Evolutionary conservation across 2,888 invertebrate species (phyloP), one percentile per base, ranked within the genome.

Genomic region (Tachina grossa): DNA sequence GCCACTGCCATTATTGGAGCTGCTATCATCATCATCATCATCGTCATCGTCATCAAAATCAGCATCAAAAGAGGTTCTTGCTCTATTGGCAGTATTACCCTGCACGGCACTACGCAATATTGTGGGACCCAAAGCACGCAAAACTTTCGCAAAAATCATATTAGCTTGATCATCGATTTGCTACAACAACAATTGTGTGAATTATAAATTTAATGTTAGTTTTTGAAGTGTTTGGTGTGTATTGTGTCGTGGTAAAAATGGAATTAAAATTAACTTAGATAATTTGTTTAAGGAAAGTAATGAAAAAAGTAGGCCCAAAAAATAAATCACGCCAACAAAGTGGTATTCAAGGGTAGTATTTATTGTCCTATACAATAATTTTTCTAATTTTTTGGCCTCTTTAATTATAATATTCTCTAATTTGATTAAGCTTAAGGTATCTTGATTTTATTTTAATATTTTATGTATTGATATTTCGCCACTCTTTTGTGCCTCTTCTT

Each of bases 71-170:
- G 92, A 92, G 49, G 90, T 93, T 81, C 93, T 91, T 69, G 92
- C 92, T 53, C 91, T 89, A 78, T 91, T 92, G 14, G 90, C 92
- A 13, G 83, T 81, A 80, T 92, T 92, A 41, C 93, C 93, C 87
- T 92, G 92, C 22, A 92, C 91, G 22, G 93, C 93, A n/a, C 91
- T 92, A 71, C 92, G 92, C 88, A 97, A 93, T 84, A 95, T 86
- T 16, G 92, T 94, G 55, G 97, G 95, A 66, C 97, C 97, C 90
- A 97, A 94, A 86, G 95, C 94, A 90, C 96, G 95, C 93, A 97
- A 95, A 90, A 97, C 93, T 92, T 92, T 92, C 55, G 92, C 90
- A 84, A 92, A 89, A 39, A 92, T 90, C 85, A 89, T 90, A 88
- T 92, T 92, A 76, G 90, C 91, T 88, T 92, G 92, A 78, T 91